Evolutionary conservation across 2,888 invertebrate genomes (phyloP), one percentile per base, ranked within the genome.

Genomic region (Eledona agricola): DNA sequence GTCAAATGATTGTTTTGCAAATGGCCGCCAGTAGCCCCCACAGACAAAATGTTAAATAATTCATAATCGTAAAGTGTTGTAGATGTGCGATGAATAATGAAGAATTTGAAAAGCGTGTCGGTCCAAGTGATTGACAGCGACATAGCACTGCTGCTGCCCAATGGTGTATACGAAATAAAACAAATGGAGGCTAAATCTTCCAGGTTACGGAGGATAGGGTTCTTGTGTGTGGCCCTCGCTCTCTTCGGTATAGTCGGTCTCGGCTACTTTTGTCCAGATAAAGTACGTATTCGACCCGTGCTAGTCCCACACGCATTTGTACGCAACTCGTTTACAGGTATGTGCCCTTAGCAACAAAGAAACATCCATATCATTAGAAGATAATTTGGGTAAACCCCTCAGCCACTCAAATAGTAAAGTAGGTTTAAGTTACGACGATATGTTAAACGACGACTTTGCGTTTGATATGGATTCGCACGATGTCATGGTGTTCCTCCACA

Each of bases 401-500:
- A 53, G 66, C 37, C 71, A 70, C 51, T 55, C 68, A 16, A 72
- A 68, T 76, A 71, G 79, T 79, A 84, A 83, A 72, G 83, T 85
- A 29, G 85, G 88, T 54, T 82, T 92, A 55, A 91, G 91, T 64
- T 92, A 92, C 73, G 92, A 92, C 72, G 91, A 91, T 75, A 87
- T 92, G 66, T 81, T 92, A 46, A 90, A 90, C 72, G 91, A 91
- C 72, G 89, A 89, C 78, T 91, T 91, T 76, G 84, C 89, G 69
- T 93, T 93, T 78, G 90, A 93, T 77, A 89, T 93, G 79, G 89
- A 90, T 73, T 91, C 90, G 5, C 90, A 93, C 71, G 98, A 99
- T 80, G 98, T 99, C 47, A 90, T 99, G 83, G 97, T 99, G 43
- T 87, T 99, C 83, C 80, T 99, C 63, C 98, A 99, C 77, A 97